Evolutionary conservation across 2,888 invertebrate genomes (phyloP).

Genomic region (Agelastica alni): DNA sequence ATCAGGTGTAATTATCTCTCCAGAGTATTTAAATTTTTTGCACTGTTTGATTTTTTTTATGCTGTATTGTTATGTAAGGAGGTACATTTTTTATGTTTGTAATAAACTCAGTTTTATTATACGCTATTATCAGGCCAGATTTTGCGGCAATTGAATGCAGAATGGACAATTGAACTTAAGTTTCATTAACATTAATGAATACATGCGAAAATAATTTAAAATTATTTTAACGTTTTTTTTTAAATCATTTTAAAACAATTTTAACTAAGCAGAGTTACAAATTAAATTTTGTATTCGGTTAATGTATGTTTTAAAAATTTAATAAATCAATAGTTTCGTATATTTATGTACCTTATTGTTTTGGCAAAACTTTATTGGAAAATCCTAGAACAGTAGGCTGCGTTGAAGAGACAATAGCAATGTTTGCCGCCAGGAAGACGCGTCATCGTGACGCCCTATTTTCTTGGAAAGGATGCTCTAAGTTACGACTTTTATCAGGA

Average conservation of each 20-base stretch:
- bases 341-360: no score
- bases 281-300: no score
- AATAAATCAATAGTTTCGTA: no score
- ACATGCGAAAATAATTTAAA: no score
- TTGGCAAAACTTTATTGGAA: slow-evolving; percentile 6
- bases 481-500: no score
- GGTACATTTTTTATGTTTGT: neutral
- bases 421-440: slow-evolving; percentile 10
- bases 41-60: neutral
- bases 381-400: slow-evolving; percentile 7
- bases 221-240: no score
- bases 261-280: no score
- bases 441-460: slow-evolving; percentile 9
- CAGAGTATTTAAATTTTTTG: neutral
- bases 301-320: no score
- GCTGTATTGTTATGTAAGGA: neutral
- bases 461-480: neutral
- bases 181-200: neutral
- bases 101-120: neutral
- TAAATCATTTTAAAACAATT: no score
- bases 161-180: neutral
- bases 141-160: neutral
- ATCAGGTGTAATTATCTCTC: neutral
- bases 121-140: neutral
- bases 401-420: slow-evolving; percentile 2